Base-by-base conservation (phyloP, 2,888 invertebrate genomes). In the Drosophila emarginata region DNA sequence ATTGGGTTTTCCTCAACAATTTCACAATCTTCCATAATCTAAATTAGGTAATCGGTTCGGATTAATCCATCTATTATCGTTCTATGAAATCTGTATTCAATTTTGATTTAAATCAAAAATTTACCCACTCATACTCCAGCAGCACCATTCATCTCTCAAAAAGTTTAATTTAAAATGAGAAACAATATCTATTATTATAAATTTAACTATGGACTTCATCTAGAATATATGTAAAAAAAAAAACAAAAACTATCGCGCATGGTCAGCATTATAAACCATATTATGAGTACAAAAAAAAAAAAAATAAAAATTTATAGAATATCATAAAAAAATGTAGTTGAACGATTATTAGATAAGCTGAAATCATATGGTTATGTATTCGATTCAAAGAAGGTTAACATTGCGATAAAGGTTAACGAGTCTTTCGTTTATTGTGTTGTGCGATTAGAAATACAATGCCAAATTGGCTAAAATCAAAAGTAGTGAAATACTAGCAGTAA, bases 291-390 rank as follows among this genome's bases (percentile, higher is more conserved):
- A 45, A 28, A 54, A 54, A 12, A 36, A 45, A 45, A 45, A 40
- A 53, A 23, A 21, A 53, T 28, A 26, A 53, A 54, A 18, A 54
- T 54, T 54, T 54, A 54, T 54, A 18, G 32, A 11, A 18, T 11
- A 32, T 36, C 32, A 54, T 54, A 54, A 54, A 39, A 37, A 12
- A 39, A 39, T 40, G 23, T 71, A 51, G 76, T 32, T 64, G 67
- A 74, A 60, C 53, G 61, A 59, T 67, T 78, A 67, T 74, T 61
- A 67, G 72, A 72, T 77, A 69, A 77, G 54, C 66, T n/a, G 15
- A 15, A 50, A 23, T 61, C 58, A 39, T 40, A 45, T n/a, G 54
- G 59, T 66, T 64, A 61, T 23, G 64, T 53, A 54, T 54, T 15
- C 32, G 18, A 52, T 36, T 28, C 12, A 23, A 54, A 54, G 15